Base-by-base conservation (phyloP, 2,888 invertebrate genomes). In the Drosophila quinaria region DNA sequence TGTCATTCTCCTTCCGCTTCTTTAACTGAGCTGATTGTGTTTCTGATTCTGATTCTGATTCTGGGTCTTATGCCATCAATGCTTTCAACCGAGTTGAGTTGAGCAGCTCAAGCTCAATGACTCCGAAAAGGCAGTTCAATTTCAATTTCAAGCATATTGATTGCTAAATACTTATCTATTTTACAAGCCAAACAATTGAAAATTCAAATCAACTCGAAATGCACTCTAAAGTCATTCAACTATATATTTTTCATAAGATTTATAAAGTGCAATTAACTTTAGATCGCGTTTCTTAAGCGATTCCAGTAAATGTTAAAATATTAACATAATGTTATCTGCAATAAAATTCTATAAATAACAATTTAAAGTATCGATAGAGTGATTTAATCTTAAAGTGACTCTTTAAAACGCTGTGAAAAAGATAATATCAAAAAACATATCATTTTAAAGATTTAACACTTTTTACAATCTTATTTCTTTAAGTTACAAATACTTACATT, bases 61-160 rank as follows among this genome's bases (percentile, higher is more conserved):
- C 29, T 8, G 8, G 8, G 51, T 10, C 51, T 49, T 42, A 39
- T 37, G 42, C 15, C 39, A 54, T 69, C 59, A 39, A 39, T 37
- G 42, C 15, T 44, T 50, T 69, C 59, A 54, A 42, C 29, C 29
- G 42, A 54, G 33, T 47, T 37, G 8, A 19, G 39, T 6, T 25
- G 5, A 25, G 25, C 59, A 39, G 50, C 39, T 68, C 50, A 51
- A 29, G 22, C 13, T 25, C 25, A 54, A 67, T 50, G 37, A 37
- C 35, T 35, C 15, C 31, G 13, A 46, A 47, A 46, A 41, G 54
- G 29, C 76, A 63, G 54, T 51, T 59, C 55, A 52, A 47, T 70
- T 55, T 55, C 51, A 52, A 47, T 64, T 76, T 64, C 52, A 76
- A 54, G 71, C 29, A 76, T 64, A 74, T 74, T 61, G 77, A 74